Percentiles rank a stretch among this genome's conserved stretches.
Conservation (phyloP, 2,797 vertebrate species). For the Catostomus latipinnis region DNA sequence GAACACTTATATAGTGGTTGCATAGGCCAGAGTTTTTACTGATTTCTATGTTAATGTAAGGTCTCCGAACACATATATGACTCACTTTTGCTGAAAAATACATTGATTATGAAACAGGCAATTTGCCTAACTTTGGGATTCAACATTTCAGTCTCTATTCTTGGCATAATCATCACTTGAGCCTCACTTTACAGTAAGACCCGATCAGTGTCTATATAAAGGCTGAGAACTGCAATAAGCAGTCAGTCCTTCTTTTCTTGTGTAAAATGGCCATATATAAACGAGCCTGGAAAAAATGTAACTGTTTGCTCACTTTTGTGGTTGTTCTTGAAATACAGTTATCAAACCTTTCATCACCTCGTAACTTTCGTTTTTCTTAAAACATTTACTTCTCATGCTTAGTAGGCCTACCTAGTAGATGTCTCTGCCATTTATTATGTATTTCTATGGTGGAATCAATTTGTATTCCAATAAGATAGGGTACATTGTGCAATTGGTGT, state of each 20-base stretch:
- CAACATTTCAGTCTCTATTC: not conserved
- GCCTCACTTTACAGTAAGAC: not conserved
- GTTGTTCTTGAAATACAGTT: not conserved
- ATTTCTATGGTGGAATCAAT: not conserved
- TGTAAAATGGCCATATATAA: not conserved
- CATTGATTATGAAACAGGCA: conserved; percentile 30
- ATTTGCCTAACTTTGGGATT: conserved; percentile 4
- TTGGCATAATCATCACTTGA: not conserved
- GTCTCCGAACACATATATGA: not conserved
- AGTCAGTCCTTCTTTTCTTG: conserved; percentile 6
- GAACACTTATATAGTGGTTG: not conserved
- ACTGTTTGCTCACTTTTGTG: conserved; percentile 4
- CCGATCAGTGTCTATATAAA: not conserved
- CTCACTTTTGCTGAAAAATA: not conserved
- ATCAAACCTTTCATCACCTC: not conserved
- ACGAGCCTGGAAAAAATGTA: conserved; percentile 6
- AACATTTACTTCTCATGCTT: conserved; percentile 5
- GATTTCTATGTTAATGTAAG: not conserved
- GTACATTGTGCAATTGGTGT: not conserved
- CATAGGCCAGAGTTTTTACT: not conserved
- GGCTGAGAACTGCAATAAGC: not conserved
- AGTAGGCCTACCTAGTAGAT: not conserved
- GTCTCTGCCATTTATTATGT: conserved; percentile 1
- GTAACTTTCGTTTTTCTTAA: conserved; percentile 13
- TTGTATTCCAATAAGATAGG: conserved; percentile 9